A percentile compares a stretch with the other conserved stretches of the same genome.
Conservation (phyloP, 2,797 vertebrate genomes). For the Pantherophis alleghaniensis region DNA sequence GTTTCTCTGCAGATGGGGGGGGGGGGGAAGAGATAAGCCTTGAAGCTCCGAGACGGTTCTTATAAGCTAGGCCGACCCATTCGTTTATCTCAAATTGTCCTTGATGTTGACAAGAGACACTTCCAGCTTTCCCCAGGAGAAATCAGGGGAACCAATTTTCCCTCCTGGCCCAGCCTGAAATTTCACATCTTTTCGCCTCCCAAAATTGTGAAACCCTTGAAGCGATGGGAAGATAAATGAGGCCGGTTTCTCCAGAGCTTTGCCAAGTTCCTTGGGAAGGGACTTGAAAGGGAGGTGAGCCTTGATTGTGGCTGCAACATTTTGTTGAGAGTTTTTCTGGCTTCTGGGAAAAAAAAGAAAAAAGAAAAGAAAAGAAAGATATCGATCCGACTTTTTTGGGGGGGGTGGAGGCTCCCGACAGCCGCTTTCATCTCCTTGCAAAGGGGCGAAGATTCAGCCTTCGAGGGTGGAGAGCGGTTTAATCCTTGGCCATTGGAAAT, state of each 20-base stretch:
- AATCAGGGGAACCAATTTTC: not conserved
- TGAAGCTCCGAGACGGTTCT: not conserved
- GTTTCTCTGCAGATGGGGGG: not conserved
- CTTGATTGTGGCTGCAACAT: not conserved
- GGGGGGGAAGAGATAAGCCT: too few species aligned
- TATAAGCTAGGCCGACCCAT: not conserved
- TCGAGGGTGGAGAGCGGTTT: not conserved
- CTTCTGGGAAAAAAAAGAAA: not conserved
- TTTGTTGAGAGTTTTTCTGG: not conserved
- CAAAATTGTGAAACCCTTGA: not conserved
- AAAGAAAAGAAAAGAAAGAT: not conserved
- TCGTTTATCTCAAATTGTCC: not conserved
- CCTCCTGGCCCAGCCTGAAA: not conserved
- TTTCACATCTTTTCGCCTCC: not conserved
- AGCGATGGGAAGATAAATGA: not conserved
- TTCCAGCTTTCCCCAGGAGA: not conserved
- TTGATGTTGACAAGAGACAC: not conserved
- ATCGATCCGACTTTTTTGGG: not conserved
- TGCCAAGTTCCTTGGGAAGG: not conserved
- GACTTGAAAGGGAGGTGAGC: not conserved
- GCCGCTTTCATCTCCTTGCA: not conserved
- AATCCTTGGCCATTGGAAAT: constrained; percentile 32
- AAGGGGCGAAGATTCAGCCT: not conserved
- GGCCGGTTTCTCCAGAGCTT: not conserved
- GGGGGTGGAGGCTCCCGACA: not conserved